These are phyloP conservation scores for Drosophila lini DNA, from an alignment of 1,140 invertebrate genomes.

Conservation along the genomic window DNA sequence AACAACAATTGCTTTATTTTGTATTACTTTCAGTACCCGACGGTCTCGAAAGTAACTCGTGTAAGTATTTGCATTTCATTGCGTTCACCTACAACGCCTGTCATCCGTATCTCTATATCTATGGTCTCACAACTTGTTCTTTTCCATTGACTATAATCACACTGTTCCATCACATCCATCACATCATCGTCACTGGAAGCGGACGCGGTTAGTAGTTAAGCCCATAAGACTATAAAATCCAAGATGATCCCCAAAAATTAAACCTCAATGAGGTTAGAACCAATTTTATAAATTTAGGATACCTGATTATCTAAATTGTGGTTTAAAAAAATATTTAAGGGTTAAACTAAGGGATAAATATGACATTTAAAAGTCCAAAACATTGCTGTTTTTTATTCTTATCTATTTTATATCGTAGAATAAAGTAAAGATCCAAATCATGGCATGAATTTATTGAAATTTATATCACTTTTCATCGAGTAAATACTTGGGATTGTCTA, in stretches of 20 bases:
- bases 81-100: slow-evolving; percentile 23
- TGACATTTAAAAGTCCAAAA: too few species aligned
- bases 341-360: too few species aligned
- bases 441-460: not conserved
- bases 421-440: too few species aligned
- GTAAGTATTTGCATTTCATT: slow-evolving; percentile 64
- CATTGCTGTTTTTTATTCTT: too few species aligned
- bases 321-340: not conserved
- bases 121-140: slow-evolving; percentile 44
- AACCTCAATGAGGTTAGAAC: not conserved
- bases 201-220: slow-evolving; percentile 61
- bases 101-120: slow-evolving; percentile 54
- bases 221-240: not conserved
- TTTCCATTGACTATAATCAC: slow-evolving; percentile 55
- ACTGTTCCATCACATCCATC: slow-evolving; percentile 43
- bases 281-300: not conserved
- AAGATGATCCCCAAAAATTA: not conserved
- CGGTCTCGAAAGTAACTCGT: slow-evolving; percentile 66
- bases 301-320: not conserved
- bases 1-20: slow-evolving; percentile 45
- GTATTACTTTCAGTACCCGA: slow-evolving; percentile 78
- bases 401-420: too few species aligned
- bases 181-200: slow-evolving; percentile 61
- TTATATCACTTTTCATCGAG: not conserved
- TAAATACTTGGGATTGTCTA: not conserved